These are phyloP conservation scores for Cerceris ruficornis DNA, from an alignment of 2,888 invertebrate species.

Conservation along the genomic window DNA sequence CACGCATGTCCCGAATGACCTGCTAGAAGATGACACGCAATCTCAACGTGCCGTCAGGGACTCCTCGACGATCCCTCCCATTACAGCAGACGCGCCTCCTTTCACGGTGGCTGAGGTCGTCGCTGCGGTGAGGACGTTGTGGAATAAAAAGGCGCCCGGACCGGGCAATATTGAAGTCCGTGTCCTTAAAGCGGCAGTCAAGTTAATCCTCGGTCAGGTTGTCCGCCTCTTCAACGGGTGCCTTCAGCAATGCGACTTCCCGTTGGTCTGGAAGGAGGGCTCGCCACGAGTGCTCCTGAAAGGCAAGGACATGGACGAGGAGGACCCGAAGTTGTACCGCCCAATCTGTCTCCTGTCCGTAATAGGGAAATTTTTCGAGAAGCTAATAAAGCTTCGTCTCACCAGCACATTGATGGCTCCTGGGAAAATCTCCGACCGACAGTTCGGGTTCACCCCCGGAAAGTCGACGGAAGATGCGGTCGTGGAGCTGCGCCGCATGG, in stretches of 20 bases:
- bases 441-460: too few species aligned
- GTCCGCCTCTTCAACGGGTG: conserved; percentile 32
- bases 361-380: background rate
- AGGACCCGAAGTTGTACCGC: background rate
- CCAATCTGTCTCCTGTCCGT: background rate
- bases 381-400: background rate
- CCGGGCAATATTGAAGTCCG: background rate
- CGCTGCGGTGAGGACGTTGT: background rate
- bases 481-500: too few species aligned
- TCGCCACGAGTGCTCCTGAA: conserved; percentile 19
- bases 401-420: background rate
- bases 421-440: too few species aligned
- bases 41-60: too few species aligned
- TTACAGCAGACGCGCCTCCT: too few species aligned
- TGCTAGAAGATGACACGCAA: background rate
- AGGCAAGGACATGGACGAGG: background rate
- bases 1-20: too few species aligned
- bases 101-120: background rate
- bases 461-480: too few species aligned
- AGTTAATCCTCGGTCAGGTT: background rate
- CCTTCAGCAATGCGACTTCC: conserved; percentile 34
- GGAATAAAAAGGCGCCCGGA: background rate
- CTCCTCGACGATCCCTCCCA: too few species aligned
- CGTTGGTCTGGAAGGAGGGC: conserved; percentile 32
- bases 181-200: background rate